phyloP scores from a whole-genome alignment of 2,888 invertebrate species.

The Epirrita christyi region DNA sequence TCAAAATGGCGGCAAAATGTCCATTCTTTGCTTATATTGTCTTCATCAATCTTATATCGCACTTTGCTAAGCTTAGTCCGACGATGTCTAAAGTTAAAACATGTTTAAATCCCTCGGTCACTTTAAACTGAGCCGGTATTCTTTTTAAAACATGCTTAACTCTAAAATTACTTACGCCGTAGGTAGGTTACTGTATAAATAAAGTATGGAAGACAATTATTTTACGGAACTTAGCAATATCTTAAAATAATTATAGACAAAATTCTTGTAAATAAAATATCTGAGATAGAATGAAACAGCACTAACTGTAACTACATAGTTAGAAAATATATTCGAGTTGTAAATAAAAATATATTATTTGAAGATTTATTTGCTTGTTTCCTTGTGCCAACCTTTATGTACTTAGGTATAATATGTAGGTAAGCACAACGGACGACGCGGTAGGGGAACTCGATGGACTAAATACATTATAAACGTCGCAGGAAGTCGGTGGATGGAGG shows the following conservation, averaged over 20 bases:
- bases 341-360: constrained; percentile 83
- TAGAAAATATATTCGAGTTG: constrained; percentile 75
- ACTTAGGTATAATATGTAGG: too few relatives aligned
- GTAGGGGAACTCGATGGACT: too few relatives aligned
- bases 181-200: constrained; percentile 18
- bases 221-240: constrained; percentile 42
- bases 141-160: too few relatives aligned
- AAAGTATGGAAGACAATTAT: constrained; percentile 35
- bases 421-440: too few relatives aligned
- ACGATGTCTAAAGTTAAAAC: neutral
- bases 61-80: neutral
- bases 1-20: too few relatives aligned
- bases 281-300: constrained; percentile 35
- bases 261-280: constrained; percentile 60
- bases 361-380: constrained; percentile 60
- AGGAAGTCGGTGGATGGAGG: too few relatives aligned
- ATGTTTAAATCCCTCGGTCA: too few relatives aligned
- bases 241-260: constrained; percentile 47
- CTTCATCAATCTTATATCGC: neutral
- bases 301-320: constrained; percentile 48
- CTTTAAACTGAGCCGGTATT: too few relatives aligned
- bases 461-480: too few relatives aligned
- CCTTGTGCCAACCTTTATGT: neutral
- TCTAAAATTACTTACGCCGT: too few relatives aligned
- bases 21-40: too few relatives aligned